Evolutionary conservation across 2,113 vertebrate species (phyloP).

Genomic region (Micronisus gabar): DNA sequence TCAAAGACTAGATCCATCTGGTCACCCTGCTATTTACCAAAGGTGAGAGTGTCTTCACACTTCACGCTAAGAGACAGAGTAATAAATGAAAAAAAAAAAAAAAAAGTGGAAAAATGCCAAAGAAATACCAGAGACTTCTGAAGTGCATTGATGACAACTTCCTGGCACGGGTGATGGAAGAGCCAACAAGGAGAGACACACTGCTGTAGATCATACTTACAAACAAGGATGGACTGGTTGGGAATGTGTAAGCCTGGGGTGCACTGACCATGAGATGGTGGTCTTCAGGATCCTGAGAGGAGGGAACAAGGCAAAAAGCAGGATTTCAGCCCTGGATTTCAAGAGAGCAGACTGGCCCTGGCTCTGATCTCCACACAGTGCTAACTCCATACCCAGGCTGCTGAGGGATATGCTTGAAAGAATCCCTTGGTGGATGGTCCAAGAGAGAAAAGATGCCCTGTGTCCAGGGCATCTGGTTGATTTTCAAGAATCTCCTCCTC

Average conservation of each 20-base stretch:
- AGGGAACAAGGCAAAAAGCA: neutral
- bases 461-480: neutral
- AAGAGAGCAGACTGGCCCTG: neutral
- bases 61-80: neutral
- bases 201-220: neutral
- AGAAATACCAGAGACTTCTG: neutral
- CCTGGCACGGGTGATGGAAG: neutral
- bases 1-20: neutral
- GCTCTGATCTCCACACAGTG: neutral
- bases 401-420: neutral
- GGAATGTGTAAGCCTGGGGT: neutral
- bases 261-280: neutral
- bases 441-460: neutral
- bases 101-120: rapidly evolving
- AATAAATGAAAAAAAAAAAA: neutral
- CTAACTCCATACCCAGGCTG: neutral
- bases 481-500: neutral
- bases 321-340: neutral
- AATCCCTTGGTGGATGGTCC: neutral
- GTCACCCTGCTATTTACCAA: neutral
- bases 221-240: neutral
- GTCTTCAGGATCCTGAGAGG: neutral
- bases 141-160: neutral
- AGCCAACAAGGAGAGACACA: neutral
- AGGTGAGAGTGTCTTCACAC: neutral